Evolutionary conservation across 2,113 vertebrate genomes (phyloP), one percentile per base, ranked within the genome.

Genomic region (Mobula hypostoma): DNA sequence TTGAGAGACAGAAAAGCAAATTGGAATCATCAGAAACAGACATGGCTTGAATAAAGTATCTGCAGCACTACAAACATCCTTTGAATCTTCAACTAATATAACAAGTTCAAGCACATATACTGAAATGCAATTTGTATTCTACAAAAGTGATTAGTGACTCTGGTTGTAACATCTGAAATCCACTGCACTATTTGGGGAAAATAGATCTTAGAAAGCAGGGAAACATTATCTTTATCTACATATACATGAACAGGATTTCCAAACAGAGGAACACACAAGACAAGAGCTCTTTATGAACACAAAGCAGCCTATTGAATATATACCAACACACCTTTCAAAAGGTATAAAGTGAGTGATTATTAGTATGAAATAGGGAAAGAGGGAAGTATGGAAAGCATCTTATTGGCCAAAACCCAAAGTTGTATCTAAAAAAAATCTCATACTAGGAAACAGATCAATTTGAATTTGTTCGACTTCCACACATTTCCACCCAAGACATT

Each of bases 1-100:
- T 94, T 97, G 95, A 95, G 95, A 97, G 94, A 48, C 48, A 95
- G 95, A 94, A 94, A 95, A 94, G 61, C 14, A 19, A 14, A 66
- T 32, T 61, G 66, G 85, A 90, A 66, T 88, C 0, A n/a, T 63
- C 61, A 76, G 6, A 93, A 93, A 32, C 40, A 74, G 19, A 56
- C 11, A 74, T 1, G 14, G 68, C 40, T 21, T 48, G 68, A 36
- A 74, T 9, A 56, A 76, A 14, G 7, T 14, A 72, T 3, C 91
- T 93, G 40, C 32, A 93, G 8, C 79, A 48, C 19, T 58, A 24
- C 83, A 87, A 21, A 48, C 24, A 87, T 27, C 56, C 48, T 56
- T 24, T 48, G 5, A 2, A 7, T 77, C 9, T 79, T 36, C 32
- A 36, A 3, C 77, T 79, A 17, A 15, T 36, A 79, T 36, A 79